Evolutionary conservation across 2,888 invertebrate genomes (phyloP).

Genomic region (Dyspetes luteomarginatus): DNA sequence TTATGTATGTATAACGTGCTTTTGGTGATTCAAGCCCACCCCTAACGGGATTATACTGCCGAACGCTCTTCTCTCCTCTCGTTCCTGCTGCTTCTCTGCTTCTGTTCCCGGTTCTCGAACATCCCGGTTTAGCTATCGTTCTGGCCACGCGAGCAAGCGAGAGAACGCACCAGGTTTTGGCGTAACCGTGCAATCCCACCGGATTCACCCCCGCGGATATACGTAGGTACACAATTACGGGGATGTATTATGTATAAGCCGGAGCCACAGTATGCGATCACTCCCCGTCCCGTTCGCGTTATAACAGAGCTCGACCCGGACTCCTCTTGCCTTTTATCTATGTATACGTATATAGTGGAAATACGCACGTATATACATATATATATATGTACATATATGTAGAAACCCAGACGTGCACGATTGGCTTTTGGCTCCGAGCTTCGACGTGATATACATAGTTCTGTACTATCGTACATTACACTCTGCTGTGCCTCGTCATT

Average conservation of each 20-base stretch:
- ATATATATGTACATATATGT: constrained; percentile 4
- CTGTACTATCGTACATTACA: constrained; percentile 2
- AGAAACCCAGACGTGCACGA: constrained; percentile 22
- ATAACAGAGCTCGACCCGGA: constrained; percentile 32
- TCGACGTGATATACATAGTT: neutral
- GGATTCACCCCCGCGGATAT: constrained; percentile 60
- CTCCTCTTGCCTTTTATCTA: neutral
- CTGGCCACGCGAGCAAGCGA: neutral
- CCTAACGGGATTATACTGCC: constrained; percentile 79
- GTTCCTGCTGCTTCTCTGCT: neutral
- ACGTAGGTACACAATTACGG: constrained; percentile 70
- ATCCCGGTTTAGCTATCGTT: neutral
- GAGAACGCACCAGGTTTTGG: constrained; percentile 54
- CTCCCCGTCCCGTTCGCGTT: constrained; percentile 18
- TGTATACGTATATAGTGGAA: neutral
- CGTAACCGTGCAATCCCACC: constrained; percentile 64
- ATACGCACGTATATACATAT: neutral
- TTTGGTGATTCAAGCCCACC: constrained; percentile 80
- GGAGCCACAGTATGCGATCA: constrained; percentile 45
- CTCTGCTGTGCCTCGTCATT: no score
- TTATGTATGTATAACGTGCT: constrained; percentile 75
- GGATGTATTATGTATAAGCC: constrained; percentile 67
- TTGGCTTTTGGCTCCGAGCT: constrained; percentile 54
- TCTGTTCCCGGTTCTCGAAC: constrained; percentile 10
- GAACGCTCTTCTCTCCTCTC: constrained; percentile 31